Conservation (phyloP, 2,113 vertebrate species). For the Tragelaphus strepsiceros region DNA sequence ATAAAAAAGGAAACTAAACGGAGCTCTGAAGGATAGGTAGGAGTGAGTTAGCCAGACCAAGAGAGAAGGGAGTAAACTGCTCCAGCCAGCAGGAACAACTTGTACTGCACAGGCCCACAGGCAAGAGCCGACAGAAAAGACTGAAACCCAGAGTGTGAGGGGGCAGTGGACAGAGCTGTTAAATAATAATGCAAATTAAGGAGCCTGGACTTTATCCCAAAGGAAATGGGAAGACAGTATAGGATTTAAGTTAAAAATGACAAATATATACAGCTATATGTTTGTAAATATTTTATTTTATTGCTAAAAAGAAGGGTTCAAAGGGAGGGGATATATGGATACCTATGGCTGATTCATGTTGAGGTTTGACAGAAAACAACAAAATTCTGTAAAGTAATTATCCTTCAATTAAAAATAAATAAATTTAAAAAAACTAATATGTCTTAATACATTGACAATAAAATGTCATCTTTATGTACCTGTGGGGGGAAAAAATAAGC, state of each 20-base stretch:
- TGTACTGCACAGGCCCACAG: not conserved
- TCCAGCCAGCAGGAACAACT: not conserved
- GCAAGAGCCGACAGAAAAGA: not conserved
- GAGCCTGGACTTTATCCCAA: not conserved
- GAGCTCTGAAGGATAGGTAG: not conserved
- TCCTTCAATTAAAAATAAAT: not conserved
- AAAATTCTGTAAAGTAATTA: not conserved
- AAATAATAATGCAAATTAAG: not conserved
- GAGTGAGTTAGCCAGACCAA: not conserved
- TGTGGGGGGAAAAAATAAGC: fast-evolving
- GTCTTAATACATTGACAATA: not conserved
- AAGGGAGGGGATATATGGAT: not conserved
- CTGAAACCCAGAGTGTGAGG: not conserved
- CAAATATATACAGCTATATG: not conserved
- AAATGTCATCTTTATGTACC: not conserved
- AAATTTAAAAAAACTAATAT: not conserved
- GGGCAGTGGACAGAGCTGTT: not conserved
- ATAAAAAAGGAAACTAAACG: not conserved
- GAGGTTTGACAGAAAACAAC: not conserved
- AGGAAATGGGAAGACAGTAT: not conserved
- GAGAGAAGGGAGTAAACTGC: not conserved
- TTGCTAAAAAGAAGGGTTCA: not conserved
- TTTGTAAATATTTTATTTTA: not conserved
- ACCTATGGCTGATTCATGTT: not conserved
- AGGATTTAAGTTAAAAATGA: not conserved